Evolutionary conservation across 1,140 invertebrate species (phyloP), one percentile per base, ranked within the genome.

Genomic region (Ctenoplectra terminalis): DNA sequence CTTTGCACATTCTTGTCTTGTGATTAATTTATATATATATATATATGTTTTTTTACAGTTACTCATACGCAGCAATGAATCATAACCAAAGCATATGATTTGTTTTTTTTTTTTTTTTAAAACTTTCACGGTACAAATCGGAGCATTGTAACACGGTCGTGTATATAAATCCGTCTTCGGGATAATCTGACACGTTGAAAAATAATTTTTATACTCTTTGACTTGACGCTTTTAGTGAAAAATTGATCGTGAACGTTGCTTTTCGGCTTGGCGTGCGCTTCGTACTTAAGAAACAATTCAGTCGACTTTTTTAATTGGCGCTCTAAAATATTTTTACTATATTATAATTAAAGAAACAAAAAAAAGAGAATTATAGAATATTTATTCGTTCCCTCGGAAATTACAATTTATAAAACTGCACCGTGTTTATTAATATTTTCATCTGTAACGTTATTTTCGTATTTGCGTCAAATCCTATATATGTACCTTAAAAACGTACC

Each of bases 251-350:
- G 48, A 67, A 82, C 71, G 63, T 61, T 72, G 84, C 84, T 86
- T 86, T 15, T 46, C 56, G 67, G 84, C 83, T 86, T 86, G 54
- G 72, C 78, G 73, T 81, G 84, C 72, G 85, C 81, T 60, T 48
- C 9, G 37, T 48, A 84, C 29, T n/a, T 64, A 48, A 70, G 43
- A 60, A 74, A 74, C 72, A 74, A 80, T 37, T 48, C 34, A 31
- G 26, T 48, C 46, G 20, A 26, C 29, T 54, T 31, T 31, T 52
- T 54, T 54, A 54, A 54, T 29, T 71, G 48, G 48, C 70, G 20
- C 26, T 43, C 13, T 58, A 54, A 46, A 48, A 70, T 58, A 69
- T 43, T 34, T 67, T 29, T 56, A 31, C 31, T 52, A 56, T n/a
- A 8, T n/a, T n/a, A n/a, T n/a, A n/a, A n/a, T n/a, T n/a, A n/a